A percentile compares a stretch with the other conserved stretches of the same genome.
phyloP scores from a whole-genome alignment of 1,140 invertebrate species.

The Akabosia matsudoensis region DNA sequence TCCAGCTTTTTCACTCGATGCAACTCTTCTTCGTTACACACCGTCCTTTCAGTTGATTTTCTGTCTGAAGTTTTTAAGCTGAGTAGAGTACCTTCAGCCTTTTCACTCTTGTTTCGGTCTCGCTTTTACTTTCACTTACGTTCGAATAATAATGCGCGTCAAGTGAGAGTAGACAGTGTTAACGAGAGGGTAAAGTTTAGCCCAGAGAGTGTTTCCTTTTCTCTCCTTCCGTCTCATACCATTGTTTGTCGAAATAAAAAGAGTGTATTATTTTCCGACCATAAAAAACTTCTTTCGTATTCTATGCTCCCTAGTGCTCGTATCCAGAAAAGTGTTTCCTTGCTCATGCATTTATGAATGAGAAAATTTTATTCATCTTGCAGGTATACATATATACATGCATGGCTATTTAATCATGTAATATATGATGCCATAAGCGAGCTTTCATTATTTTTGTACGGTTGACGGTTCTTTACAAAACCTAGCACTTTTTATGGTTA shows the following conservation, averaged over 20 bases:
- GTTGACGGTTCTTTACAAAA: no score
- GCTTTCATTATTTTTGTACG: no score
- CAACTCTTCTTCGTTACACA: background rate
- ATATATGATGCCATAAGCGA: no score
- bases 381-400: background rate
- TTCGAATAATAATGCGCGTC: conserved; percentile 1
- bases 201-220: conserved; percentile 1
- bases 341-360: background rate
- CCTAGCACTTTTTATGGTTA: no score
- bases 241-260: background rate
- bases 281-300: background rate
- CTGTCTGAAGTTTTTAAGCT: background rate
- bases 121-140: background rate
- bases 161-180: conserved; percentile 8
- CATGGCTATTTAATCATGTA: background rate
- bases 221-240: background rate
- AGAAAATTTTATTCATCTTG: background rate
- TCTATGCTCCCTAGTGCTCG: background rate
- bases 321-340: background rate
- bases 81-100: background rate
- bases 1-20: background rate
- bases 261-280: background rate
- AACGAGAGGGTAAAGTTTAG: conserved; percentile 9
- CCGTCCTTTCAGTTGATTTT: background rate
- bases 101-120: background rate